phyloP scores from a whole-genome alignment of 2,888 invertebrate genomes.

The Apocheima hispidaria region DNA sequence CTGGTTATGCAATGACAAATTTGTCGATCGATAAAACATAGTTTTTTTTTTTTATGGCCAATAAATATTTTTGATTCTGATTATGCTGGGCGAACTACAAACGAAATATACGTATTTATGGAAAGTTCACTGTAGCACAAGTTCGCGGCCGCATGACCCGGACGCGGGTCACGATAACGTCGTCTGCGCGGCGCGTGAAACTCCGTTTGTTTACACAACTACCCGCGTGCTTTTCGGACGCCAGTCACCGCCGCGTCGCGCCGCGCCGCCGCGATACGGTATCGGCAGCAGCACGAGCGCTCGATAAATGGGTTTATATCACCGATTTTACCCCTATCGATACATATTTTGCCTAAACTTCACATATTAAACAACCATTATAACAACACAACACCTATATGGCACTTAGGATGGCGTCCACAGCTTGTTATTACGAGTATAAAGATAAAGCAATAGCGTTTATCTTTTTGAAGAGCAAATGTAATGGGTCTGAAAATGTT shows the following conservation, averaged over 20 bases:
- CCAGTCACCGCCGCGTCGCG: neutral
- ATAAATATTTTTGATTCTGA: too few relatives aligned
- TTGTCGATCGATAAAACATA: too few relatives aligned
- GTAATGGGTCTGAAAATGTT: too few relatives aligned
- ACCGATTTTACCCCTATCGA: neutral
- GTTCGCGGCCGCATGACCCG: conserved; percentile 40
- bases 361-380: neutral
- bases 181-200: conserved; percentile 72
- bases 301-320: conserved; percentile 3
- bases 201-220: conserved; percentile 61
- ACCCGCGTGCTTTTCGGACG: conserved; percentile 55
- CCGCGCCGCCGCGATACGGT: neutral
- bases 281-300: conserved; percentile 12
- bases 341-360: neutral
- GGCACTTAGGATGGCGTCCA: too few relatives aligned
- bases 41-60: too few relatives aligned
- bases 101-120: neutral
- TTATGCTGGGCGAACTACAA: too few relatives aligned
- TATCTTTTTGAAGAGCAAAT: too few relatives aligned
- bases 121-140: conserved; percentile 28
- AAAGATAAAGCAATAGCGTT: neutral
- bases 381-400: too few relatives aligned
- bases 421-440: too few relatives aligned
- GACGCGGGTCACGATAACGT: conserved; percentile 14
- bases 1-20: too few relatives aligned